Conservation (phyloP, 2,797 vertebrate genomes). For the Scolopax rusticola region DNA sequence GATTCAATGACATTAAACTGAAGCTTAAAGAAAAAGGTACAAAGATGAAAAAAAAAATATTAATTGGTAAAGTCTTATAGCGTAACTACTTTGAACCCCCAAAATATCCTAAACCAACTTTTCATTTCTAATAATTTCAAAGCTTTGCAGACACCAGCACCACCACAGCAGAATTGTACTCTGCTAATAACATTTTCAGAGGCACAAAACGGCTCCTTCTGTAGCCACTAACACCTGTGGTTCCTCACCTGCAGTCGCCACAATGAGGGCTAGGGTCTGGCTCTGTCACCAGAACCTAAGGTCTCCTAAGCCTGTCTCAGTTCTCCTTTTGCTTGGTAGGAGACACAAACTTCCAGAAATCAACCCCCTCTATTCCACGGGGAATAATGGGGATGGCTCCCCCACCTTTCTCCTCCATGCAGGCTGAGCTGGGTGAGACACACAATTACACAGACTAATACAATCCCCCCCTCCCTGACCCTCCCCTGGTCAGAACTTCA, state of each 20-base stretch:
- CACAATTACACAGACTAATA: background rate
- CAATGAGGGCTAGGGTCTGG: background rate
- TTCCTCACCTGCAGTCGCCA: background rate
- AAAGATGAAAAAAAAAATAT: background rate
- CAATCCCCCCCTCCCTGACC: background rate
- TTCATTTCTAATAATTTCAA: background rate
- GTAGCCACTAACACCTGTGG: background rate
- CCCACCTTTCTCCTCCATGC: background rate
- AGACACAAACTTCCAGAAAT: background rate
- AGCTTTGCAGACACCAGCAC: background rate
- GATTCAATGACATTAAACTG: background rate
- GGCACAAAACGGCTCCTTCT: background rate
- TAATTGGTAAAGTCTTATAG: too few relatives aligned
- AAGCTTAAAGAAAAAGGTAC: background rate
- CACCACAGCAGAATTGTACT: background rate
- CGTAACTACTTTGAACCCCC: background rate
- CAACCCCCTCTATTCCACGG: rapidly evolving
- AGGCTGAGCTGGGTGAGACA: background rate
- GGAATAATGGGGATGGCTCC: background rate
- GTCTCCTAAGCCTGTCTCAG: background rate
- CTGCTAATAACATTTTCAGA: background rate
- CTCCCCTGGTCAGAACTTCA: background rate
- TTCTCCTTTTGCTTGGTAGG: background rate
- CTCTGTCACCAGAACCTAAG: background rate
- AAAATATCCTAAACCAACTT: background rate